These are phyloP conservation scores for Orthosia gracilis DNA, from an alignment of 2,888 invertebrate genomes.

Conservation along the genomic window DNA sequence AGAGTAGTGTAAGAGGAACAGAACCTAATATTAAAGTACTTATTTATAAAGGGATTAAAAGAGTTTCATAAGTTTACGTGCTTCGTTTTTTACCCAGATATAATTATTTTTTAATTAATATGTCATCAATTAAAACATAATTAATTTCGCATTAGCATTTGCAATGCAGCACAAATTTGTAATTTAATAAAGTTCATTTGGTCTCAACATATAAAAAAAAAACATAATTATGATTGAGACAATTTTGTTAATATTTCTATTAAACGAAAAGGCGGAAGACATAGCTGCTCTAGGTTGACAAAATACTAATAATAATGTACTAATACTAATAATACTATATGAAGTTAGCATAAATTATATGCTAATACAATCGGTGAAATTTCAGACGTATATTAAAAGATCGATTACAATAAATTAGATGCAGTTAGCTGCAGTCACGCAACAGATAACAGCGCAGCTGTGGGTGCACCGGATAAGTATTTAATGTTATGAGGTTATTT, in stretches of 20 bases:
- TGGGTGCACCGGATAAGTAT: background rate
- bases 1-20: background rate
- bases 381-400: constrained; percentile 11
- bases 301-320: too few species aligned
- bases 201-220: background rate
- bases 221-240: background rate
- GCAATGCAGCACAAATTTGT: background rate
- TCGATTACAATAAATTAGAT: constrained; percentile 23
- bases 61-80: background rate
- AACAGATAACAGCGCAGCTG: constrained; percentile 5
- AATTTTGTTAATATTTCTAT: background rate
- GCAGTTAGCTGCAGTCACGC: constrained; percentile 11
- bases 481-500: background rate
- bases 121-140: background rate
- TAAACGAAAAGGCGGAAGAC: background rate
- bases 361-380: constrained; percentile 13
- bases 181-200: background rate
- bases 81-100: background rate
- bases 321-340: too few species aligned
- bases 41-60: constrained; percentile 7
- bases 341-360: constrained; percentile 5
- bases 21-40: constrained; percentile 19
- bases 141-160: background rate
- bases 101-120: background rate
- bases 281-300: background rate